These are phyloP conservation scores for Drosophila paucipuncta DNA, from an alignment of 2,888 invertebrate genomes.

Conservation along the genomic window DNA sequence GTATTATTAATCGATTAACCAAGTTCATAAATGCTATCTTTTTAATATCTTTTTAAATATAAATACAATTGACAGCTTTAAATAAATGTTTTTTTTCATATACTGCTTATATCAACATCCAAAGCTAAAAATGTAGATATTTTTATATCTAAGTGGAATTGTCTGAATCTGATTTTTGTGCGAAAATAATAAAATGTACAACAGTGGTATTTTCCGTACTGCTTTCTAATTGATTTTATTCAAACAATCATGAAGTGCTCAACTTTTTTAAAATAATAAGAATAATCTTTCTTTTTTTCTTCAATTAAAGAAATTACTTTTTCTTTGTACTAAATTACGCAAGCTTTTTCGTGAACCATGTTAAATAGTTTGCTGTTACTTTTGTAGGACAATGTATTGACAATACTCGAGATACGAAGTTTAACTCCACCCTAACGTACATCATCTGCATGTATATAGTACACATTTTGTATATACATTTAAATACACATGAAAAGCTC, in stretches of 20 bases:
- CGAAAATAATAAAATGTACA: neutral
- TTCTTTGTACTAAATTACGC: too few relatives aligned
- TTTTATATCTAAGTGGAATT: neutral
- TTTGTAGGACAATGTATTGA: neutral
- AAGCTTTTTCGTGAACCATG: neutral
- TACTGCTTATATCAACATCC: neutral
- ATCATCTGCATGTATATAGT: neutral
- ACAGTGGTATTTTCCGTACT: neutral
- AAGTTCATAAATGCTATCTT: neutral
- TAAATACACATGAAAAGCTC: slow-evolving; percentile 26
- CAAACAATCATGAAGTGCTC: neutral
- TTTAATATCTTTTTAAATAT: neutral
- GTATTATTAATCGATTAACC: neutral
- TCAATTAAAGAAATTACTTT: neutral
- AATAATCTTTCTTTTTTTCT: neutral
- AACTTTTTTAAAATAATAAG: neutral
- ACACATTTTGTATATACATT: slow-evolving; percentile 8
- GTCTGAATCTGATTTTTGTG: neutral
- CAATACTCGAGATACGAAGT: neutral
- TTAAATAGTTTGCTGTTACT: neutral
- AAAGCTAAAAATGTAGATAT: neutral
- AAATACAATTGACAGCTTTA: neutral
- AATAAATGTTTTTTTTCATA: neutral
- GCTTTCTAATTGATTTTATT: neutral
- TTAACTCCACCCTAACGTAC: neutral